These are phyloP conservation scores for Dasyornis broadbenti DNA, from an alignment of 2,113 vertebrate genomes.

Conservation along the genomic window DNA sequence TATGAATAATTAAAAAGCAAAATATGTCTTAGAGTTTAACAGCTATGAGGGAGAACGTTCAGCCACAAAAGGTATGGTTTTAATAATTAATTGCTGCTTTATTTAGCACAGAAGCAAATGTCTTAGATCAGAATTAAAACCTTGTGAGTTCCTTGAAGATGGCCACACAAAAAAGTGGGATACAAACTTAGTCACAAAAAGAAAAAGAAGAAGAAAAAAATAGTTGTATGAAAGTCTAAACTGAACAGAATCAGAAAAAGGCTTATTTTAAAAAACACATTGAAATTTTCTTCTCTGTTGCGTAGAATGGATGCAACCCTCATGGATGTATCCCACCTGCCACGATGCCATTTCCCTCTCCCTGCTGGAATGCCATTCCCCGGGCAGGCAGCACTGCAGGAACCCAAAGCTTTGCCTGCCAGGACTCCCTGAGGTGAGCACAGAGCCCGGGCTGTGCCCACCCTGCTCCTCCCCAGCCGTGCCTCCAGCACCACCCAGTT, in stretches of 20 bases:
- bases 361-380: not conserved
- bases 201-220: not conserved
- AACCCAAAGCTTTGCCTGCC: not conserved
- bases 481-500: not conserved
- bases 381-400: not conserved
- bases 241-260: not conserved
- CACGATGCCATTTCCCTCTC: not conserved
- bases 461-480: not conserved
- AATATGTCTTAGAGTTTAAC: conserved; percentile 37
- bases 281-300: not conserved
- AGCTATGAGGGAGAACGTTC: not conserved
- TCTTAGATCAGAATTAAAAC: conserved; percentile 44
- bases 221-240: not conserved
- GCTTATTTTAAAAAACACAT: not conserved
- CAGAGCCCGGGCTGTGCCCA: not conserved
- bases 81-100: conserved; percentile 62
- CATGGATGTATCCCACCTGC: not conserved
- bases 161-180: not conserved
- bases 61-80: conserved; percentile 52
- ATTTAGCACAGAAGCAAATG: conserved; percentile 47
- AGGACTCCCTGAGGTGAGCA: rapidly evolving
- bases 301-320: not conserved
- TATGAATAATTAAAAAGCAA: conserved; percentile 59
- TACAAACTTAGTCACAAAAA: not conserved
- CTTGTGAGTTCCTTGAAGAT: not conserved